Evolutionary conservation across 2,888 invertebrate genomes (phyloP).

Genomic region (Megaustenia siamemsis): DNA sequence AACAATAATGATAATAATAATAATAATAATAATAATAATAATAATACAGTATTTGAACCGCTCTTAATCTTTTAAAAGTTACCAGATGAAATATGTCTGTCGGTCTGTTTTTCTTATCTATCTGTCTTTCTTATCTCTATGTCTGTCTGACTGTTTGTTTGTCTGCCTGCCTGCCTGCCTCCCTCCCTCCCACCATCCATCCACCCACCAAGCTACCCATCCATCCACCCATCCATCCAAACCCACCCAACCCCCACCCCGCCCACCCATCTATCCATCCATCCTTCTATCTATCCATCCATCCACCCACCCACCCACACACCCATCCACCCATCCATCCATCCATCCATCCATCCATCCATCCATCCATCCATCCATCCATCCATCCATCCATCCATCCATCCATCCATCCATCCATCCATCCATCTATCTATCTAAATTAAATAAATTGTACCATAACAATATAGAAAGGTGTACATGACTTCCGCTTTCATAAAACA

Average conservation of each 20-base stretch:
- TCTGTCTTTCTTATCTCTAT: background rate
- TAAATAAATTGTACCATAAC: too few relatives aligned
- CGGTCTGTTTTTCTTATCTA: too few relatives aligned
- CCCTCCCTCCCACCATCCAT: background rate
- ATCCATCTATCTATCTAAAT: conserved; percentile 19
- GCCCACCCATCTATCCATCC: background rate
- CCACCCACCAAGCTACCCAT: background rate
- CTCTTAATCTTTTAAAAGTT: too few relatives aligned
- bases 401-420: conserved; percentile 2
- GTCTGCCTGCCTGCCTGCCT: too few relatives aligned
- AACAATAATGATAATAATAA: too few relatives aligned
- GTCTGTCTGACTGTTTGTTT: too few relatives aligned
- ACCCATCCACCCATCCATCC: background rate
- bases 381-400: background rate
- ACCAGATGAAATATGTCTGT: too few relatives aligned
- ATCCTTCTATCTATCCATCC: background rate
- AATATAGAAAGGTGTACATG: too few relatives aligned
- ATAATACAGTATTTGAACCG: too few relatives aligned
- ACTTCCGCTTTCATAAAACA: too few relatives aligned
- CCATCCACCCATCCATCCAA: background rate
- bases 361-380: background rate
- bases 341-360: background rate
- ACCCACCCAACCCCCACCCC: background rate
- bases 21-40: too few relatives aligned
- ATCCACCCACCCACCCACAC: background rate